Evolutionary conservation across 2,113 vertebrate genomes (phyloP), one percentile per base, ranked within the genome.

Genomic region (Antechinus stuartii): DNA sequence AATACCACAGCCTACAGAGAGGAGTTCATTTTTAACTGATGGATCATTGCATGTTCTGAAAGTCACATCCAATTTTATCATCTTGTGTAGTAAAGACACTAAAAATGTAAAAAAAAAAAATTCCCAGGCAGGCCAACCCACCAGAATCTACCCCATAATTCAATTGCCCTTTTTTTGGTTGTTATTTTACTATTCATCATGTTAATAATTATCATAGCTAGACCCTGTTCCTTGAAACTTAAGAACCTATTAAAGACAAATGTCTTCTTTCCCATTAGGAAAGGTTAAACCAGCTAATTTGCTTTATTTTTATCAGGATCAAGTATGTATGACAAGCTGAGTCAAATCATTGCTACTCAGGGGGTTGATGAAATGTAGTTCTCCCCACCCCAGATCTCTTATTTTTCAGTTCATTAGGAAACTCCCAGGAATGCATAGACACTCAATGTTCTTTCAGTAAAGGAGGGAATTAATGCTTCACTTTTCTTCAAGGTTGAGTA

Each of bases 341-440:
- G 97, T 97, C 97, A 98, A 98, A 98, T 98, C 98, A 98, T 55
- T 90, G 91, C 98, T 95, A 93, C 98, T 98, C 98, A 97, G 99
- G 98, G 98, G 98, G 98, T 98, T 99, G 99, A 99, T 99, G 98
- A 98, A 97, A 97, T 95, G 25, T 56, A 89, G 57, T 96, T 95
- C 91, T 96, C 96, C 95, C 92, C 54, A 93, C 96, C 94, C 95
- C 97, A 90, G 94, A 96, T 89, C 97, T 97, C 97, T 97, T 98
- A 96, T 95, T 98, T 97, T 96, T 97, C 96, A 94, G 96, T 92
- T 98, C 97, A 97, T 97, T 97, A 98, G 94, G 96, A 97, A 97
- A 93, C 94, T 98, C 98, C 97, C 94, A 53, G 97, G 97, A 98
- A 96, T 95, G 96, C 91, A 57, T 46, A 96, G 92, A 96, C 61